These are phyloP conservation scores for Andinoacara biseriatus DNA, from an alignment of 2,113 vertebrate species.

Conservation along the genomic window DNA sequence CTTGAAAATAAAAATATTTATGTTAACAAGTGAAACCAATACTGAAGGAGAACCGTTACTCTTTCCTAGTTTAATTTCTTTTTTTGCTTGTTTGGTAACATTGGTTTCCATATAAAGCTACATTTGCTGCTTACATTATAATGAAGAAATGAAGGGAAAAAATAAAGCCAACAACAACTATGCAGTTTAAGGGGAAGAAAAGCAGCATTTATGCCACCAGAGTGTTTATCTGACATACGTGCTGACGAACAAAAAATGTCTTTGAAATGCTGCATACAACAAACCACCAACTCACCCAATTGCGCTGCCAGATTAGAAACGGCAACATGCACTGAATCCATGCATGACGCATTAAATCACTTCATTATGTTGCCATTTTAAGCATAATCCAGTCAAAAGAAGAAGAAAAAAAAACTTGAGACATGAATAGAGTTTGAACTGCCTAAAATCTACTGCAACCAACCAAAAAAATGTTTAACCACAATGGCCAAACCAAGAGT, in stretches of 20 bases:
- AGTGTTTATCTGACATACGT: neutral
- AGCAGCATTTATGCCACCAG: neutral
- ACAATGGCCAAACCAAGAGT: neutral
- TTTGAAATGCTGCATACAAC: neutral
- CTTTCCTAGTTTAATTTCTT: neutral
- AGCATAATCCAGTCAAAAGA: neutral
- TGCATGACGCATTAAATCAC: neutral
- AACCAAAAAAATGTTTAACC: neutral
- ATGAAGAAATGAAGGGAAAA: neutral
- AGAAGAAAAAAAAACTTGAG: neutral
- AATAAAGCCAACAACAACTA: neutral
- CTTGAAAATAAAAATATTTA: conserved; percentile 69
- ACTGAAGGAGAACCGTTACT: neutral
- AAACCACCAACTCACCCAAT: neutral
- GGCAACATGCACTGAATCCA: neutral
- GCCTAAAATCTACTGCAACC: neutral
- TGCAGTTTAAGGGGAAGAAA: neutral
- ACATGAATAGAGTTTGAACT: neutral
- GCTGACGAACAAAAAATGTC: neutral
- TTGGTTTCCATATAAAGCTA: neutral
- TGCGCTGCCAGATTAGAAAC: neutral
- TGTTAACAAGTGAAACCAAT: neutral
- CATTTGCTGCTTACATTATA: neutral
- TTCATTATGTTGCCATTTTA: neutral
- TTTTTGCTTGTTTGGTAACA: neutral